Conservation (phyloP, 2,113 vertebrate genomes). For the Clinocottus analis region DNA sequence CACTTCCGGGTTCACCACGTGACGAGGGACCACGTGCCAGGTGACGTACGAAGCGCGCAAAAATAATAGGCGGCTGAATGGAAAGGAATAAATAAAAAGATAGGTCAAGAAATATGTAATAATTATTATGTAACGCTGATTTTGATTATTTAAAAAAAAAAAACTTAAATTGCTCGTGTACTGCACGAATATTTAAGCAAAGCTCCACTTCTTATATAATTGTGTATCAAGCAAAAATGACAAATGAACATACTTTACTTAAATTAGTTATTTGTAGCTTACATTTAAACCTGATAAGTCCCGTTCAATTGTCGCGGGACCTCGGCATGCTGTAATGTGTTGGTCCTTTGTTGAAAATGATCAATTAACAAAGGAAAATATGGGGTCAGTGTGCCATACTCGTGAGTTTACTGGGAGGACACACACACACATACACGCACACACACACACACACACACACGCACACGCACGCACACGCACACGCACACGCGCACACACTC, state of each 20-base stretch:
- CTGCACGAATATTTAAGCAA: background rate
- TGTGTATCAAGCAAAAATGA: background rate
- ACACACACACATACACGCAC: background rate
- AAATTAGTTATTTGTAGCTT: background rate
- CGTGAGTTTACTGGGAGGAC: background rate
- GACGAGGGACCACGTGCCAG: conserved; percentile 35
- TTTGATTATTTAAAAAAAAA: background rate
- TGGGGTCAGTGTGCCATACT: background rate
- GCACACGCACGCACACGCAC: background rate
- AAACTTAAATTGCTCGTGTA: no score
- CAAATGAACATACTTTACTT: background rate
- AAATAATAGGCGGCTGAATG: background rate
- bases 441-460: conserved; percentile 2
- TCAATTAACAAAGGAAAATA: background rate
- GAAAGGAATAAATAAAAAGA: background rate
- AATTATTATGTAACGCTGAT: no score
- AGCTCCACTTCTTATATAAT: background rate
- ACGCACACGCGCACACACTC: background rate
- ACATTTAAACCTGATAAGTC: background rate
- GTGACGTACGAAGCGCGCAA: conserved; percentile 8
- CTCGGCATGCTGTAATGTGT: background rate
- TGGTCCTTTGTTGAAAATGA: background rate
- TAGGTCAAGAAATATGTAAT: no score
- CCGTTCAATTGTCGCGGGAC: background rate
- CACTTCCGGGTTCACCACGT: conserved; percentile 67